Evolutionary conservation across 2,888 invertebrate genomes (phyloP).

Genomic region (Leucophenga maculata): DNA sequence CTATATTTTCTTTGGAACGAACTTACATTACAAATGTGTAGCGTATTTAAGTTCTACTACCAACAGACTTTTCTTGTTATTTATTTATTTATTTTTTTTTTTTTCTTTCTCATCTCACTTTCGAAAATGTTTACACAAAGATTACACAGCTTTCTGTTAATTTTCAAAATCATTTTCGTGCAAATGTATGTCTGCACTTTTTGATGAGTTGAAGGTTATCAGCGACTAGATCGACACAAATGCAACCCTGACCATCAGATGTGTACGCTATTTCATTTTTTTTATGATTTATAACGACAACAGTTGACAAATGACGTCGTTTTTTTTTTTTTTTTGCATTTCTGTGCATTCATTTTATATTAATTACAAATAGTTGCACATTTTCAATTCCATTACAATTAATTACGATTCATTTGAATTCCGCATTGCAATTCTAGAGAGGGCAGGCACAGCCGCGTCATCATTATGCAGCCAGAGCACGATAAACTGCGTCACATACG

Average conservation of each 20-base stretch:
- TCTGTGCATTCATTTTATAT: not conserved
- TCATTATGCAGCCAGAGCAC: constrained; percentile 27
- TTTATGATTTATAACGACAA: not conserved
- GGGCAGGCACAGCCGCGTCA: constrained; percentile 28
- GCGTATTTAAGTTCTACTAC: too few species aligned
- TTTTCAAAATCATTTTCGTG: too few species aligned
- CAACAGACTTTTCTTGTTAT: too few species aligned
- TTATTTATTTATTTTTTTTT: too few species aligned
- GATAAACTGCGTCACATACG: not conserved
- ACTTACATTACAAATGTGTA: too few species aligned
- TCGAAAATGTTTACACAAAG: too few species aligned
- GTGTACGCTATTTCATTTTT: not conserved
- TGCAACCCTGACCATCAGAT: not conserved
- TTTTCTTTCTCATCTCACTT: too few species aligned
- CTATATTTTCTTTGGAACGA: too few species aligned
- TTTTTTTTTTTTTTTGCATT: not conserved
- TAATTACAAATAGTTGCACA: not conserved
- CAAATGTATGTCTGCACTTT: too few species aligned
- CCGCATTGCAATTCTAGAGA: constrained; percentile 13
- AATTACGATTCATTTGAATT: constrained; percentile 31
- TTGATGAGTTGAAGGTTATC: too few species aligned
- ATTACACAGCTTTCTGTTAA: too few species aligned
- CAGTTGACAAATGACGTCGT: not conserved
- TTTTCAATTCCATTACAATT: not conserved
- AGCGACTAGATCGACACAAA: too few species aligned